phyloP scores from a whole-genome alignment of 2,888 invertebrate species.

The Omphaloscelis lunosa region DNA sequence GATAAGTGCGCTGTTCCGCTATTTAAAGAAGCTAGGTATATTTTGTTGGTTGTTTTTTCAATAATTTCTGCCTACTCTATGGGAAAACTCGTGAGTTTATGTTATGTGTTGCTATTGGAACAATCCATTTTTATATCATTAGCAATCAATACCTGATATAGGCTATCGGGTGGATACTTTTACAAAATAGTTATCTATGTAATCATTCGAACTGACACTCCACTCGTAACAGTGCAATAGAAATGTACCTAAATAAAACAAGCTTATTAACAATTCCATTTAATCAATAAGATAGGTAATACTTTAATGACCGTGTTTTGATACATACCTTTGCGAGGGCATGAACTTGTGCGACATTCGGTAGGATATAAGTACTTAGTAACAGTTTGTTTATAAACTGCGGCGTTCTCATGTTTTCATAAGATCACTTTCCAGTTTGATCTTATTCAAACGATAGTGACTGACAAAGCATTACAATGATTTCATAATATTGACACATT shows the following conservation, averaged over 20 bases:
- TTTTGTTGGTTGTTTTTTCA: background rate
- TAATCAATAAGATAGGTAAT: slow-evolving; percentile 3
- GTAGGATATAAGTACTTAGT: background rate
- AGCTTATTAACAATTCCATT: too few species aligned
- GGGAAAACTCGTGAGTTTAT: background rate
- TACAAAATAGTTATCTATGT: background rate
- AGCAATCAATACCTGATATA: background rate
- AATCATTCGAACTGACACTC: slow-evolving; percentile 4
- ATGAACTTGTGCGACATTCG: background rate
- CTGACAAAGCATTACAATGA: background rate
- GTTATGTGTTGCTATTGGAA: background rate
- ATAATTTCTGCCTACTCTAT: background rate
- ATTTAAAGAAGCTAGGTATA: background rate
- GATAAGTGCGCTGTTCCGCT: background rate
- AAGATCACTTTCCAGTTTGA: background rate
- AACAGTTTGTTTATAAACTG: slow-evolving; percentile 6
- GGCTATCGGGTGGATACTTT: background rate
- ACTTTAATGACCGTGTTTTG: slow-evolving; percentile 6
- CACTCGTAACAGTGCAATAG: background rate
- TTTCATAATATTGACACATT: slow-evolving; percentile 1
- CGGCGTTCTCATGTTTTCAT: background rate
- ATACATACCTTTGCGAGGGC: background rate
- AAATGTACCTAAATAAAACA: slow-evolving; percentile 7
- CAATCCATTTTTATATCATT: background rate
- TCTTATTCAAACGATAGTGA: background rate